These are phyloP conservation scores for Tryphoninae sp. DNA, from an alignment of 2,888 invertebrate genomes.

Conservation along the genomic window DNA sequence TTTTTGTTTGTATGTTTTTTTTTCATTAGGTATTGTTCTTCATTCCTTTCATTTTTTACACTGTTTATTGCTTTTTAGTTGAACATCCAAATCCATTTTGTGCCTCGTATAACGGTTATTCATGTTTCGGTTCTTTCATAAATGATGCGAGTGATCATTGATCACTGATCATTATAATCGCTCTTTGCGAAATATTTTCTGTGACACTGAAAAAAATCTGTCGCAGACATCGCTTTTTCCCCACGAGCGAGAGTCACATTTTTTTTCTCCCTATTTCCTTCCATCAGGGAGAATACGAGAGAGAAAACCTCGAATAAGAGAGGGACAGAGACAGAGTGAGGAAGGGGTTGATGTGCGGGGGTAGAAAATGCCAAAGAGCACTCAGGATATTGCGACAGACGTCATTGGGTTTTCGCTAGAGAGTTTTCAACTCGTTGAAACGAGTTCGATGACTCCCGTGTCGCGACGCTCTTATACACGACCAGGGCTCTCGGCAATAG, in stretches of 20 bases:
- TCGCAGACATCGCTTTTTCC: slow-evolving; percentile 12
- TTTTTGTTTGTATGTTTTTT: too few species aligned
- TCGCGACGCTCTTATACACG: slow-evolving; percentile 50
- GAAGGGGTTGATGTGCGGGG: slow-evolving; percentile 9
- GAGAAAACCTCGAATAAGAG: slow-evolving; percentile 25
- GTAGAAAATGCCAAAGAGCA: slow-evolving; percentile 45
- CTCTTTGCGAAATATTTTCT: slow-evolving; percentile 13
- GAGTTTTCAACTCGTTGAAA: slow-evolving; percentile 44
- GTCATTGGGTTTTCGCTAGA: slow-evolving; percentile 49
- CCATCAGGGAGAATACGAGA: slow-evolving; percentile 19
- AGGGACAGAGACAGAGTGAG: slow-evolving; percentile 12
- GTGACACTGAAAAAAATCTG: slow-evolving; percentile 23
- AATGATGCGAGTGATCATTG: slow-evolving; percentile 33
- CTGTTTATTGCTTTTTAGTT: background rate
- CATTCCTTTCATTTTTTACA: too few species aligned
- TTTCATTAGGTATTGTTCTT: too few species aligned
- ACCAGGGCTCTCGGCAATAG: background rate
- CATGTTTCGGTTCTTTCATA: background rate
- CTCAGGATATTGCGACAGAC: slow-evolving; percentile 63
- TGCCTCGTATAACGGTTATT: background rate
- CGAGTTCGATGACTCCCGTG: slow-evolving; percentile 59
- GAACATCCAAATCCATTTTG: background rate
- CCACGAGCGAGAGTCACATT: slow-evolving; percentile 33
- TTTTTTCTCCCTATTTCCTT: slow-evolving; percentile 55
- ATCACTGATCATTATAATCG: slow-evolving; percentile 20